Conservation (phyloP, 2,113 vertebrate genomes). For the Choloepus hoffmanni region DNA sequence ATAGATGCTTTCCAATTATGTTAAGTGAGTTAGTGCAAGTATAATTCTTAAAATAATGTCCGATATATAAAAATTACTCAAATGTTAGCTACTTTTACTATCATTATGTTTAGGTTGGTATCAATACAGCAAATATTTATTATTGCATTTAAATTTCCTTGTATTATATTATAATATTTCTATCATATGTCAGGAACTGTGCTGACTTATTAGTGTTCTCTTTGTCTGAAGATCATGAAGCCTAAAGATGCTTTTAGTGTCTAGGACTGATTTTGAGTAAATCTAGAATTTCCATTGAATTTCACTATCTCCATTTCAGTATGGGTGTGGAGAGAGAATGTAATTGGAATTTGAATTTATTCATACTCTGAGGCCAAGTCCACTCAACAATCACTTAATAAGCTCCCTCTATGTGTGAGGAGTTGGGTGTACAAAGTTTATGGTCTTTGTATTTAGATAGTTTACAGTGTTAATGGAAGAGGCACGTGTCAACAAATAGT, state of each 20-base stretch:
- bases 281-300: background rate
- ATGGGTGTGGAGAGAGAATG: background rate
- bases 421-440: background rate
- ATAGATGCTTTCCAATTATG: background rate
- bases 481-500: background rate
- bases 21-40: background rate
- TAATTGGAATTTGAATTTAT: background rate
- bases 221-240: conserved; percentile 23
- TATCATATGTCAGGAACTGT: background rate
- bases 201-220: background rate
- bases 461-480: background rate
- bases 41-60: background rate
- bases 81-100: background rate
- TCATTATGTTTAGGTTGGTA: background rate
- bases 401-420: background rate
- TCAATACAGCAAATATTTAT: background rate
- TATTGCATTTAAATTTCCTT: conserved; percentile 36
- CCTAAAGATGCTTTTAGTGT: background rate
- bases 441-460: background rate
- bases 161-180: background rate
- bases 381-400: background rate
- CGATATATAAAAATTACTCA: background rate
- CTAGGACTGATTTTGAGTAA: background rate
- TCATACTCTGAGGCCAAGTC: background rate
- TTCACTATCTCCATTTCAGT: background rate